Evolutionary conservation across 2,113 vertebrate species (phyloP).

Genomic region (Scomber scombrus): DNA sequence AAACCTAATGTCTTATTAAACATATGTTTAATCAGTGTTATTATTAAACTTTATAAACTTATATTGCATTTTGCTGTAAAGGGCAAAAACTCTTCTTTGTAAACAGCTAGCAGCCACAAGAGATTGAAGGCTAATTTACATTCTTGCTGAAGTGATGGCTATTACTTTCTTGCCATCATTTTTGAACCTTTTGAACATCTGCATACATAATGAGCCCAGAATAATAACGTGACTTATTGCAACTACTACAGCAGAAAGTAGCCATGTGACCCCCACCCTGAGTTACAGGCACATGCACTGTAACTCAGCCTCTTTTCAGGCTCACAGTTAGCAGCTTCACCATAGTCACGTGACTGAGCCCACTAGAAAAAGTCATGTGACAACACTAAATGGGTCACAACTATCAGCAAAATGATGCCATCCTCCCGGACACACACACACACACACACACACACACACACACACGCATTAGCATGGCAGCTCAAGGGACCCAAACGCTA

Average conservation of each 20-base stretch:
- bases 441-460: constrained; percentile 10
- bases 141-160: not conserved
- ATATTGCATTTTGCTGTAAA: not conserved
- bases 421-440: constrained; percentile 26
- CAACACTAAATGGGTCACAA: constrained; percentile 74
- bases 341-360: constrained; percentile 58
- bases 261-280: constrained; percentile 60
- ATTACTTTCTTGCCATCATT: not conserved
- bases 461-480: constrained; percentile 29
- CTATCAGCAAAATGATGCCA: constrained; percentile 72
- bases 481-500: constrained; percentile 61
- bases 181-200: not conserved
- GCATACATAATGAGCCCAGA: constrained; percentile 6
- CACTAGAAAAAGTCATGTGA: constrained; percentile 62
- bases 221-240: constrained; percentile 30
- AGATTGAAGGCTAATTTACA: not conserved
- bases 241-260: constrained; percentile 12
- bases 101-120: not conserved
- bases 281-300: constrained; percentile 20
- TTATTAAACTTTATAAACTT: too few relatives aligned
- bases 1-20: too few relatives aligned
- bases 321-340: constrained; percentile 35
- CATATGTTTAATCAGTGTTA: too few relatives aligned
- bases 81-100: not conserved
- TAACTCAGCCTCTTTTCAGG: constrained; percentile 9